Percentiles rank a stretch among this genome's conserved stretches.
Evolutionary conservation across 2,888 invertebrate genomes (phyloP).

Genomic region (Eupithecia abbreviata): DNA sequence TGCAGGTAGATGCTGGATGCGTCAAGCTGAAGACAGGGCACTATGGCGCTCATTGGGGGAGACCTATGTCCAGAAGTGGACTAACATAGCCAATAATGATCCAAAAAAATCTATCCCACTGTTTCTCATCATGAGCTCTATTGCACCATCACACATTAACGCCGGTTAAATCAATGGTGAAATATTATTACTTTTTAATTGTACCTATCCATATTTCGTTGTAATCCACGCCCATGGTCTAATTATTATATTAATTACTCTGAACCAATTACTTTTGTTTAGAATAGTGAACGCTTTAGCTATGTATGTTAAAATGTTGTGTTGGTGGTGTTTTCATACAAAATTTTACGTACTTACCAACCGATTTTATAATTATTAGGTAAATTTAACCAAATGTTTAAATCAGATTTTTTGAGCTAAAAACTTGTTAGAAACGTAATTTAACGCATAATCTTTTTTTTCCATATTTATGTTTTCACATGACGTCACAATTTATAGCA

Average conservation of each 20-base stretch:
- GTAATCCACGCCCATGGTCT: constrained; percentile 20
- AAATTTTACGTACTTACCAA: neutral
- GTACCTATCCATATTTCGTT: constrained; percentile 15
- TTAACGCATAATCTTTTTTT: too few relatives aligned
- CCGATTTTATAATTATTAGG: neutral
- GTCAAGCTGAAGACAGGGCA: too few relatives aligned
- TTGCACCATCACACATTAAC: neutral
- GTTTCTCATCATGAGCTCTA: neutral
- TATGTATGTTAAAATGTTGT: too few relatives aligned
- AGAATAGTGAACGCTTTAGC: constrained; percentile 22
- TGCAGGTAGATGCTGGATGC: too few relatives aligned
- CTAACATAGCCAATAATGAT: neutral
- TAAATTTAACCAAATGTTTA: neutral
- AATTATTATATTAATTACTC: constrained; percentile 16
- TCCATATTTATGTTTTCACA: too few relatives aligned
- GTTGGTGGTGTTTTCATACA: constrained; percentile 7
- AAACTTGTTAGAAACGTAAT: too few relatives aligned
- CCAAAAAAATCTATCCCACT: neutral
- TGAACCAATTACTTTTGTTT: constrained; percentile 32
- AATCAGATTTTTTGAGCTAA: too few relatives aligned
- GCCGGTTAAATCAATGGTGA: neutral
- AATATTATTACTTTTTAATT: constrained; percentile 30
- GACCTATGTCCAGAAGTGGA: too few relatives aligned
- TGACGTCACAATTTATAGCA: too few relatives aligned
- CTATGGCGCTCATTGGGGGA: too few relatives aligned